Base-by-base conservation (phyloP, 2,888 invertebrate genomes). In the Folsomia candida region DNA sequence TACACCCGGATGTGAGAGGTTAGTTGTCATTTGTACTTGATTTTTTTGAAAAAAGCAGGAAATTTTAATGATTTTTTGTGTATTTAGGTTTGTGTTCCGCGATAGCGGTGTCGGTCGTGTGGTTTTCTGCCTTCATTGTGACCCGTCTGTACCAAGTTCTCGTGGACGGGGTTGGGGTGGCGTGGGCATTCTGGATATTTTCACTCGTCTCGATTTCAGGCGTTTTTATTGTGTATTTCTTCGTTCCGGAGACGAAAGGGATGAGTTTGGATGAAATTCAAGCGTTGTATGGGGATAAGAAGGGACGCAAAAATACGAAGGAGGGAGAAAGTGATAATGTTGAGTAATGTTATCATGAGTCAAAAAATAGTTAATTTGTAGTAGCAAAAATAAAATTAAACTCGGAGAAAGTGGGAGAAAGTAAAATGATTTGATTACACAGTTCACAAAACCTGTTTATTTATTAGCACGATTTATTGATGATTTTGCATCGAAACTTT, bases 41-140 rank as follows among this genome's bases (percentile, higher is more conserved):
- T n/a, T n/a, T n/a, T 0, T 6, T 9, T 60, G 4, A 14, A 24
- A 20, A 25, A 60, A 6, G 26, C 60, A 25, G 9, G 9, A 25
- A 57, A 25, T 18, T n/a, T 60, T n/a, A 29, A 18, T 14, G 26
- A n/a, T 11, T 67, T 47, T 47, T 11, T 11, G 18, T 11, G 18
- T 68, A 51, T 20, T n/a, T 26, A 68, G 65, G 73, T 1, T 1
- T 63, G 9, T 93, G 93, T 0, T 89, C 90, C 0, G 89, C 91
- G 9, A 83, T 93, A 9, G 89, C 91, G 0, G 90, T 91, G 0
- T 88, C 89, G 81, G 83, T 88, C 47, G 93, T 92, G 81, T 92
- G 92, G 92, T 84, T 87, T 70, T 84, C 89, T 59, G 90, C 90
- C 1, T 92, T 92, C 81, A 73, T 83, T 22, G 80, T 83, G 26